Evolutionary conservation across 2,113 vertebrate genomes (phyloP), one percentile per base, ranked within the genome.

Genomic region (Bufo gargarizans): DNA sequence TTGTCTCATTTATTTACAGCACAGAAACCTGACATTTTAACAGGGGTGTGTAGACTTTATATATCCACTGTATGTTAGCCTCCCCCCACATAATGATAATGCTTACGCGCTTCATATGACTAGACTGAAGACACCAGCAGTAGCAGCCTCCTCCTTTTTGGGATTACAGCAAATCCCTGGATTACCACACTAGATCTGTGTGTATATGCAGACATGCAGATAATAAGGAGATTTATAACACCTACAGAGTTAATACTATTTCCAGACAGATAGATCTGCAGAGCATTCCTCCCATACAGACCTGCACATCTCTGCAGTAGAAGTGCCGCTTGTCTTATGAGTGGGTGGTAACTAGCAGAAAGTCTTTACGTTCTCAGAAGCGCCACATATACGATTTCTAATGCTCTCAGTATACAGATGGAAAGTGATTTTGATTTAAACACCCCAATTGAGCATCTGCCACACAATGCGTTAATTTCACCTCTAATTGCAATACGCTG

Each of bases 221-320:
- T 88, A 88, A 88, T 82, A 88, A 71, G 9, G 22, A 19, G 79
- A 67, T 78, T 88, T 88, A 50, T 82, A 47, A 82, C 86, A 82
- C 78, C 79, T 88, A 71, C 78, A 82, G 33, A 59, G 67, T 17
- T 82, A 82, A 82, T 88, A 43, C 69, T 71, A 22, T 88, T 59
- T 82, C 65, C 43, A 82, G 86, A 88, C 86, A 88, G 19, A 12
- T 11, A 74, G 55, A 74, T 61, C 72, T 86, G 71, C 86, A 80
- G 84, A 58, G 72, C 58, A 77, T 77, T 58, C 4, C 76, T 11
- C 47, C 77, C 50, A 12, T 63, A 20, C 7, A 78, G 50, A 78
- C 45, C 12, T 33, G 33, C 72, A 67, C 49, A 50, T 12, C 8
- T 53, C 49, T 78, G 77, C 77, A 33, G 72, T 19, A 2, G 10